phyloP scores from a whole-genome alignment of 2,113 vertebrate genomes.

The Dipodomys spectabilis region DNA sequence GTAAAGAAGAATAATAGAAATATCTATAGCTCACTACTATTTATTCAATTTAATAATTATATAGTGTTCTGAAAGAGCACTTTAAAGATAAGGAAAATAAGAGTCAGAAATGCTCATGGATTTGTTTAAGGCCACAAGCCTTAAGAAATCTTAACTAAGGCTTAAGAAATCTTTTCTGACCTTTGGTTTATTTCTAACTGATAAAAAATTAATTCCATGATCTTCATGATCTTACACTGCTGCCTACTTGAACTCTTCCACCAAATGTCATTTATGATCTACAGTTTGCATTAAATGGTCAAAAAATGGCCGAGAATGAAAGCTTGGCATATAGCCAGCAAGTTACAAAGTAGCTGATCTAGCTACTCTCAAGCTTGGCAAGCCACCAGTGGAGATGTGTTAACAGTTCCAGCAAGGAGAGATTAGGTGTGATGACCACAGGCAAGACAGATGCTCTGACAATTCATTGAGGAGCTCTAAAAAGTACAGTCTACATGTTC shows the following conservation, averaged over 20 bases:
- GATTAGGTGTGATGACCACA: conserved; percentile 49
- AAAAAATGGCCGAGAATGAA: conserved; percentile 54
- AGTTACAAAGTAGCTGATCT: neutral
- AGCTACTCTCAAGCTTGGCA: conserved; percentile 6
- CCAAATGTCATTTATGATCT: conserved; percentile 7
- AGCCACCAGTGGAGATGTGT: conserved; percentile 11
- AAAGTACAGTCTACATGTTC: neutral
- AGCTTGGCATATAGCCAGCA: neutral
- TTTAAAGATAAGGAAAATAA: too few relatives aligned
- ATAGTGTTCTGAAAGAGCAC: too few relatives aligned
- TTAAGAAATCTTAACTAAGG: too few relatives aligned
- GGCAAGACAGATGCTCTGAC: conserved; percentile 46
- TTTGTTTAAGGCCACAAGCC: too few relatives aligned
- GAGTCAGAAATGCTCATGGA: too few relatives aligned
- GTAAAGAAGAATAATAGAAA: too few relatives aligned
- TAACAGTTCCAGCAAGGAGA: conserved; percentile 55
- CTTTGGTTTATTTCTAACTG: too few relatives aligned
- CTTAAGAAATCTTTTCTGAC: too few relatives aligned
- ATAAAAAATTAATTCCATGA: too few relatives aligned
- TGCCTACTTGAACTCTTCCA: conserved; percentile 21
- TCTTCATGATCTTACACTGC: neutral
- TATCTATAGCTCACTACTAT: too few relatives aligned
- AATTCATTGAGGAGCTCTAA: conserved; percentile 30
- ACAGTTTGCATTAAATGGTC: conserved; percentile 30
- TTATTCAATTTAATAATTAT: too few relatives aligned